Base-by-base conservation (phyloP, 2,888 invertebrate species). In the Pelosia muscerda region DNA sequence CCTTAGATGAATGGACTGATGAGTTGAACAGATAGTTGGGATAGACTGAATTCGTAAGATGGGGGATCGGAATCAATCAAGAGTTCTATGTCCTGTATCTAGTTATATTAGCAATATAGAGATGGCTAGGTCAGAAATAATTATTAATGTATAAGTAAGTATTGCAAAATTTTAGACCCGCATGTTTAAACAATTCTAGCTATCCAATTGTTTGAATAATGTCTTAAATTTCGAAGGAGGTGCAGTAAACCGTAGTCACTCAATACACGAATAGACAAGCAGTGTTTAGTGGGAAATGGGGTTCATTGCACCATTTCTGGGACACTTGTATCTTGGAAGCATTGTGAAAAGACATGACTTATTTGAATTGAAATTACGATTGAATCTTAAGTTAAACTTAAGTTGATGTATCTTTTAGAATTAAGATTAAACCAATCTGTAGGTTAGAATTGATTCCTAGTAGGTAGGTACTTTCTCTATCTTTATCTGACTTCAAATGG, bases 271-370 rank as follows among this genome's bases (percentile, higher is more conserved):
- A 55, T 25, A 55, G 15, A 55, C 25, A 55, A 55, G 26, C 25
- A 15, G 26, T 26, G 19, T 55, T 55, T 55, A 55, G 19, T 22
- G 13, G 25, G 55, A 25, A 25, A 55, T 25, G 26, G 19, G 25
- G 55, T 58, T 58, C 58, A 31, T 58, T 58, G 58, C 26, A 26
- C 58, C 10, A 31, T 58, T 58, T 58, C 19, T 31, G 31, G 31
- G 58, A 58, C 28, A 58, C 10, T 31, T n/a, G 58, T 22, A 10
- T 58, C 58, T 55, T 55, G 55, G 55, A 15, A 25, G 25, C 26
- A 15, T 55, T 55, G 25, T 55, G 6, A 42, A 42, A 42, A 42
- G 19, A 42, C 42, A 42, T n/a, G 42, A 42, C 15, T 19, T 19
- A 55, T 55, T 26, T 25, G 6, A 55, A 15, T 55, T 26, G 25